phyloP scores from a whole-genome alignment of 2,797 vertebrate genomes.

The Bovichtus diacanthus region DNA sequence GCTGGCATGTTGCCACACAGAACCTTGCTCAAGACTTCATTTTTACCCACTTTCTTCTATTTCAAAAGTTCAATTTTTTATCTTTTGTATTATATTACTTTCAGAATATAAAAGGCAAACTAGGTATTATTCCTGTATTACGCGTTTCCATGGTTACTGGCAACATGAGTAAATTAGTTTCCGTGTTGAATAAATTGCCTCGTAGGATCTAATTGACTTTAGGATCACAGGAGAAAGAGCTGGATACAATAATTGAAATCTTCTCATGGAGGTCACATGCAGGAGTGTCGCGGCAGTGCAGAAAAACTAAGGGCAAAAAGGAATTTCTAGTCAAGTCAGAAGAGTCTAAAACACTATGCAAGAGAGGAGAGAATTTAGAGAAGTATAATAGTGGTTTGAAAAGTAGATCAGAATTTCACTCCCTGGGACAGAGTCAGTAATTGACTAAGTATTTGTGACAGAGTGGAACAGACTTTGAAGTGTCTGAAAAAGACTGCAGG shows the following conservation, averaged over 20 bases:
- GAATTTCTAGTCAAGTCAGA: slow-evolving; percentile 1
- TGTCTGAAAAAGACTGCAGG: background rate
- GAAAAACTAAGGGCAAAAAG: background rate
- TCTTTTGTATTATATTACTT: background rate
- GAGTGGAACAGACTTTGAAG: slow-evolving; percentile 9
- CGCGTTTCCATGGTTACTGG: slow-evolving; percentile 9
- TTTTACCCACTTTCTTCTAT: slow-evolving; percentile 18
- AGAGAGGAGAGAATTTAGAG: background rate
- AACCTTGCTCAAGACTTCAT: slow-evolving; percentile 23
- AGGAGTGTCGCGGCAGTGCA: background rate
- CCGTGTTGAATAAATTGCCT: slow-evolving; percentile 23
- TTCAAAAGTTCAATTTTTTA: slow-evolving; percentile 1
- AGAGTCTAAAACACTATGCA: background rate
- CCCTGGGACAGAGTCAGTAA: background rate
- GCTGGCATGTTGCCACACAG: slow-evolving; percentile 43
- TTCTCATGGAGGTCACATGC: background rate
- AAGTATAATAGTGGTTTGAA: slow-evolving; percentile 6
- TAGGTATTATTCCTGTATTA: background rate
- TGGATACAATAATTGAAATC: background rate
- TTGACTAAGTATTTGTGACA: slow-evolving; percentile 12
- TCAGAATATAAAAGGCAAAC: slow-evolving; percentile 29
- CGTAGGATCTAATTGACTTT: slow-evolving; percentile 15
- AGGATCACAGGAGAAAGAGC: slow-evolving; percentile 17
- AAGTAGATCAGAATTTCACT: slow-evolving; percentile 8
- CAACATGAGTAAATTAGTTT: slow-evolving; percentile 18